Evolutionary conservation across 2,888 invertebrate species (phyloP), one percentile per base, ranked within the genome.

Genomic region (Venustoraphidia nigricollis): DNA sequence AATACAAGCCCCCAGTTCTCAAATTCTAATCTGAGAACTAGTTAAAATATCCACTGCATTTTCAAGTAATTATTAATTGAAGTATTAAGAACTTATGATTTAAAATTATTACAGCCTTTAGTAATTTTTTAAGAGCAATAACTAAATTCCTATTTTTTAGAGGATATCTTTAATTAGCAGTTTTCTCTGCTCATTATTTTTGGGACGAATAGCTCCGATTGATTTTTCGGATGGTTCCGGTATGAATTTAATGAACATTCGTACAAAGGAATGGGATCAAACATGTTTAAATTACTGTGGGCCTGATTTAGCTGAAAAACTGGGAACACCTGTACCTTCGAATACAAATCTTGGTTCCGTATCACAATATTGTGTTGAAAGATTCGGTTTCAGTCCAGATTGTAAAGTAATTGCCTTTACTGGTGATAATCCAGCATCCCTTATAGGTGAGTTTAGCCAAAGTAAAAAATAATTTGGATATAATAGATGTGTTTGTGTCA

Each of bases 161-260:
- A 73, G 91, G 58, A 90, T 97, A 56, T 94, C 95, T 0, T 70
- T 97, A 41, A 80, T 97, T 5, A 95, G 95, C 60, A 95, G 92
- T 56, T 97, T 97, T 67, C 77, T 84, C 0, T 88, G 89, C 51
- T 89, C 91, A 0, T 66, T 97, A 46, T 83, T 97, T 62, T 66
- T 92, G 39, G 95, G 95, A 2, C 72, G 77, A 58, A 82, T 92
- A 53, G 94, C 93, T 0, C 83, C 91, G 0, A 91, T 97, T 44
- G 97, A 97, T 66, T 77, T 76, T 54, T 77, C 91, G 0, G 97
- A 97, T 65, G 96, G 84, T 1, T 94, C 94, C 1, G 97, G 97
- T 11, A 97, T 93, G 93, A 97, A 97, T 69, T 70, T 97, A 13
- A 70, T 97, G 57, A 81, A 96, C 64, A 86, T 97, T 45, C 75